Base-by-base conservation (phyloP, 2,797 vertebrate species). In the Coendou prehensilis region DNA sequence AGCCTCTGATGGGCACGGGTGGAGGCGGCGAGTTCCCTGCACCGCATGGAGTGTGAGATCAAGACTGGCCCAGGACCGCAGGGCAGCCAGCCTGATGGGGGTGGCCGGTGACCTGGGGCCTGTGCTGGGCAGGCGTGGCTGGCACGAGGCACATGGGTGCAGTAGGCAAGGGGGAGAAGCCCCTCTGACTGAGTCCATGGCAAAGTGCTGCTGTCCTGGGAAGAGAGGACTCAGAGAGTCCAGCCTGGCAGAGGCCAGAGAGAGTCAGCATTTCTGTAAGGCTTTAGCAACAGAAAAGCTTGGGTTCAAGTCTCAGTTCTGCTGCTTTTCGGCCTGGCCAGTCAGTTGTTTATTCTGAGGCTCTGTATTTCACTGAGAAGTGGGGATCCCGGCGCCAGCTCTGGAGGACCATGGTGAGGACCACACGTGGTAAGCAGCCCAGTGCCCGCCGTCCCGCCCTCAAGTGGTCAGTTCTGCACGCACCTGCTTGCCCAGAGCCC, bases 91-190 rank as follows among this genome's bases (percentile, higher is more conserved):
- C 71, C 41, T 1, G 22, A 5, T 13, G 22, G 37, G 71, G 67
- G 15, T 7, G 5, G 64, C 33, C 14, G 22, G 20, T 22, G 56
- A 57, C 56, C 20, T 22, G 56, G 56, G 10, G 56, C 56, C 56
- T 57, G 56, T 20, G 56, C 56, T 20, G 22, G 64, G 85, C 2
- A 63, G 52, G 13, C 17, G 3, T 41, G 87, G 15, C 67, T 67
- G 30, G 5, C 9, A 11, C 1, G 3, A 50, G 54, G n/a, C 1
- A 1, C 0, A 2, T 0, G 14, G 33, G 54, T 4, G 26, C n/a
- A 4, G 6, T 33, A 7, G 30, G 6, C n/a, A 33, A 61, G 33
- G 52, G 8, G 7, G 8, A 63, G 13, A 18, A 45, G 59, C 26
- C 4, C 2, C 7, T 18, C 63, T 50, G 56, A 15, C n/a, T 28